Base-by-base conservation (phyloP, 2,797 vertebrate genomes). In the Phrynocephalus vlangalii region DNA sequence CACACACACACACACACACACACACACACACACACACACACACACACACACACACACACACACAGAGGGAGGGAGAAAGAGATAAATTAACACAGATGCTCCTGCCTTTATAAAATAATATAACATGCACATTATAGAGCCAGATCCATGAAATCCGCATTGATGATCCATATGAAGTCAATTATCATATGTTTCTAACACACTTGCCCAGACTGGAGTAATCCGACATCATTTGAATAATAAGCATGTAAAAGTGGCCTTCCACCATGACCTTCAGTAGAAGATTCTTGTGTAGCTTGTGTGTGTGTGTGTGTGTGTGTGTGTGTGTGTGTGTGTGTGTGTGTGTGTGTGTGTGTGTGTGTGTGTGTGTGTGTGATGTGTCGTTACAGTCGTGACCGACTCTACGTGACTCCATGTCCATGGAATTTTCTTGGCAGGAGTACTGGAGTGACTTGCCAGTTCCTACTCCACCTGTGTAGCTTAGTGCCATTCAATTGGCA, bases 21-120 rank as follows among this genome's bases (percentile, higher is more conserved):
- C 44, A 94, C 92, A 94, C 38, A 44, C 38, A 44, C 38, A 44
- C 38, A 79, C 44, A 94, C 92, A 94, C 38, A 44, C 38, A 44
- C 38, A 44, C 38, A 94, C 90, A 92, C 87, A 93, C 95, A 94
- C 90, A 92, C 87, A 93, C 95, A 94, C 92, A 94, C 38, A 44
- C 38, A 44, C 38, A 44, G 3, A 44, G 38, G 38, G 38, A 44
- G 38, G 38, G 38, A 44, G 38, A 44, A 44, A 44, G 92, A 85
- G 86, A 93, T 93, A 93, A 94, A 96, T 95, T 89, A 95, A 87
- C 87, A 94, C 56, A 82, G 81, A 94, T 92, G 88, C 24, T 38
- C 91, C 85, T 70, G 77, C 84, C 72, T 77, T 76, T 89, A 18
- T 15, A 63, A 1, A 50, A 13, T 60, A 88, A 87, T 60, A 63